Evolutionary conservation across 2,113 vertebrate genomes (phyloP).

Genomic region (Coracopsis vasa): DNA sequence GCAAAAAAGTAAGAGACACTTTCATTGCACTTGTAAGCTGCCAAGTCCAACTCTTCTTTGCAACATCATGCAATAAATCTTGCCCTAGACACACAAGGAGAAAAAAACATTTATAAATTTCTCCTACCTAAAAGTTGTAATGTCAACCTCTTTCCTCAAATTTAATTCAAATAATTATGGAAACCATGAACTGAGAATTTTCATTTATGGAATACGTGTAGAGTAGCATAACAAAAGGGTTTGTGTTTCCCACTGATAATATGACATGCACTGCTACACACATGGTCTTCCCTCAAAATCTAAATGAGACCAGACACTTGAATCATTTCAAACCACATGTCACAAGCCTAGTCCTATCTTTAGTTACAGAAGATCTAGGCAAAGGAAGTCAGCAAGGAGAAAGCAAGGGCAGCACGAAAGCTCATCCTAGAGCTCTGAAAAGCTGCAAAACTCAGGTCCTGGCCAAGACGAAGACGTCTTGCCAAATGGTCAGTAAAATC

Average conservation of each 20-base stretch:
- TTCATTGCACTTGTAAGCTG: background rate
- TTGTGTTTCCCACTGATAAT: background rate
- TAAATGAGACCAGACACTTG: background rate
- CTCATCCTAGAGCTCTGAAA: background rate
- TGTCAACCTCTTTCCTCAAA: background rate
- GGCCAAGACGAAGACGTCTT: background rate
- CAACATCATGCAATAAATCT: conserved; percentile 16
- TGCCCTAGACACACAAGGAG: background rate
- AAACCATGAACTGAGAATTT: background rate
- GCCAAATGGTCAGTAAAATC: background rate
- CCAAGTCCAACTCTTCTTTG: background rate
- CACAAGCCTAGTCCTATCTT: background rate
- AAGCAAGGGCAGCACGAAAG: background rate
- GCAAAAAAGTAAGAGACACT: background rate
- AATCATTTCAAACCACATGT: background rate
- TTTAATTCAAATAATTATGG: background rate
- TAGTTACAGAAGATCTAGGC: background rate
- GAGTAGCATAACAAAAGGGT: background rate
- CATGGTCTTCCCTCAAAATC: background rate
- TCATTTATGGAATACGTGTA: background rate
- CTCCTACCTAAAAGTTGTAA: background rate
- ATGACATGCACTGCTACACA: background rate
- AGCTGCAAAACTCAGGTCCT: background rate
- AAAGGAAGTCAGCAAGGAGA: background rate
- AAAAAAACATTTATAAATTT: background rate